Base-by-base conservation (phyloP, 2,113 vertebrate species). In the Mirza zaza region DNA sequence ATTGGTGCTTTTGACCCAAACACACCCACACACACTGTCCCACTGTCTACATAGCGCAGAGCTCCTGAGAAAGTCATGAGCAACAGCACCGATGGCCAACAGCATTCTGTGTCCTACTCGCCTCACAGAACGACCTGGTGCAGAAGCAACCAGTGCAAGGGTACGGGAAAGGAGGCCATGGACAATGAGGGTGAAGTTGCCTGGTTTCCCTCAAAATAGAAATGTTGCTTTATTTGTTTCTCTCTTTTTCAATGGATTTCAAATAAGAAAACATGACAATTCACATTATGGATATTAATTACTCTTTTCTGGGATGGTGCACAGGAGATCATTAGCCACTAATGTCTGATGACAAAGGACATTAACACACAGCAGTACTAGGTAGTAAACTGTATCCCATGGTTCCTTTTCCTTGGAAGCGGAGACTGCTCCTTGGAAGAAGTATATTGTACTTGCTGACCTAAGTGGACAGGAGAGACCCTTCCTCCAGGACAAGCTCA, bases 111-210 rank as follows among this genome's bases (percentile, higher is more conserved):
- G 61, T 59, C 36, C 36, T n/a, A 3, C 71, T 55, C 45, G 83
- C 9, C 12, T 23, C 10, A 7, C 11, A 23, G 61, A 36, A 3
- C 9, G 32, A 11, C 42, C 42, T 36, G 1, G 6, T 50, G 42
- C 15, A 90, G 34, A 73, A 65, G 9, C 61, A 27, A 11, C 4
- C 10, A 2, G 9, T 32, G 13, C 3, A 12, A 45, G 71, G 7
- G 39, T 1, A 75, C 61, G 55, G 18, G 45, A 23, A 25, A 36
- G 70, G 52, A 3, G 7, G 11, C 36, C 12, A 15, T 25, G 8
- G 20, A 2, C 29, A 0, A 0, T 0, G 0, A 68, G 36, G 61
- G 50, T 48, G 57, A 68, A 48, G 7, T 36, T 4, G 2, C 15
- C 18, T 57, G 23, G 29, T 29, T 79, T 65, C 65, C 1, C 29